phyloP scores from a whole-genome alignment of 1,140 invertebrate species.

The Scaptomyza graminum region DNA sequence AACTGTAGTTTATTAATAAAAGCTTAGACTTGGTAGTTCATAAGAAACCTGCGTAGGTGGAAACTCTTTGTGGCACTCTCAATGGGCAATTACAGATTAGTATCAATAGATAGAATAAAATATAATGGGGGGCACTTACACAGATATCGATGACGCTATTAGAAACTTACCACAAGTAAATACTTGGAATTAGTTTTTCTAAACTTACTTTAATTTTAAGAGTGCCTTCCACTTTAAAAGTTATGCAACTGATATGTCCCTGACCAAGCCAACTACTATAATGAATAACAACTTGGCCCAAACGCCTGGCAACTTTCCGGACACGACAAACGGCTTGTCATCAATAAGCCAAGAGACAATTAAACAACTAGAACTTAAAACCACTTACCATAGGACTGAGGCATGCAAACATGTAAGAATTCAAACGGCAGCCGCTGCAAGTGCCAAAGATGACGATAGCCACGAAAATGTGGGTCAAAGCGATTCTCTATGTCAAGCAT shows the following conservation, averaged over 20 bases:
- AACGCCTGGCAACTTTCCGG: slow-evolving; percentile 46
- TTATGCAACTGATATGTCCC: slow-evolving; percentile 31
- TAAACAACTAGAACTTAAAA: slow-evolving; percentile 20
- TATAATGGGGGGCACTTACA: not conserved
- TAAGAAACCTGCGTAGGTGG: not conserved
- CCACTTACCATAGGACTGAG: slow-evolving; percentile 30
- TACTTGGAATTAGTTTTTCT: not conserved
- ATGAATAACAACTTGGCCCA: slow-evolving; percentile 27
- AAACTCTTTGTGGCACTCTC: not conserved
- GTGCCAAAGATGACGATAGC: slow-evolving; percentile 44
- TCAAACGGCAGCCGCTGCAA: slow-evolving; percentile 1
- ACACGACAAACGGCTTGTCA: slow-evolving; percentile 19
- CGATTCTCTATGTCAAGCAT: slow-evolving; percentile 59
- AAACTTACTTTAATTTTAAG: not conserved
- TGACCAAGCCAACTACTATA: slow-evolving; percentile 23
- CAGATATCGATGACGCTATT: not conserved
- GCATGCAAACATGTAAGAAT: slow-evolving; percentile 9
- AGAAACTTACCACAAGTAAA: not conserved
- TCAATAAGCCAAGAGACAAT: slow-evolving; percentile 38
- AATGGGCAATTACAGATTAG: slow-evolving; percentile 5
- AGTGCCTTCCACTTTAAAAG: slow-evolving; percentile 1
- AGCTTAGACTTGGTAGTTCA: not conserved
- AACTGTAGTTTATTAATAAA: too few relatives aligned
- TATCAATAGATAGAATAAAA: slow-evolving; percentile 1
- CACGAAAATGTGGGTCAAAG: slow-evolving; percentile 70